Evolutionary conservation across 2,888 invertebrate species (phyloP).

Genomic region (Drosophila robusta): DNA sequence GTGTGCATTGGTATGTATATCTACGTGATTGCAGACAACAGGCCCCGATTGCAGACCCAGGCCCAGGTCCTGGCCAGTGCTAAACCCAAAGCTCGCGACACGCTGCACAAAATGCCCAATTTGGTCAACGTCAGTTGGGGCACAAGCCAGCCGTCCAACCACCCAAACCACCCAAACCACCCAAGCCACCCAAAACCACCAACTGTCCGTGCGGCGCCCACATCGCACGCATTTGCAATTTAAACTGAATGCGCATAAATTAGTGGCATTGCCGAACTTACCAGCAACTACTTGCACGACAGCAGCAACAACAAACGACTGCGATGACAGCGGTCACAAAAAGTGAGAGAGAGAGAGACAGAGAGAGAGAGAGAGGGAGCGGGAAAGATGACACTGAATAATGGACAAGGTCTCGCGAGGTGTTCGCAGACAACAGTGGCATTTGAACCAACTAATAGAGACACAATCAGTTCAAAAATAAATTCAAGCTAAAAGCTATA

Average conservation of each 20-base stretch:
- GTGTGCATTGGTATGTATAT: conserved; percentile 13
- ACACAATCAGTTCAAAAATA: background rate
- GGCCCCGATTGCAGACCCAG: conserved; percentile 22
- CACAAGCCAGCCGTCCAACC: conserved; percentile 1
- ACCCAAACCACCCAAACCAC: conserved; percentile 4
- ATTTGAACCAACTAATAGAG: conserved; percentile 11
- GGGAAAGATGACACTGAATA: background rate
- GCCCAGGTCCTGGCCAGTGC: conserved; percentile 3
- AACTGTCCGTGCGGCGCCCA: conserved; percentile 26
- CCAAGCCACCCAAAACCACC: conserved; percentile 8
- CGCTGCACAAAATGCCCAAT: conserved; percentile 63
- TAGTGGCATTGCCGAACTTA: conserved; percentile 64
- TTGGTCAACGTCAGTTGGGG: conserved; percentile 50
- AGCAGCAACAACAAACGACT: conserved; percentile 17
- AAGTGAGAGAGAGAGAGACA: background rate
- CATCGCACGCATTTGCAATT: conserved; percentile 73
- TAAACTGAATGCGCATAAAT: conserved; percentile 78
- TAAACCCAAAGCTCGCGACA: conserved; percentile 10
- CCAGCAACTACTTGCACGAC: conserved; percentile 22
- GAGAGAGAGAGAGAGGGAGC: no score
- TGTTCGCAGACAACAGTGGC: background rate
- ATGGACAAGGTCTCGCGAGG: background rate
- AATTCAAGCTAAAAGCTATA: no score
- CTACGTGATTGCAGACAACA: conserved; percentile 64
- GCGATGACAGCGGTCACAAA: conserved; percentile 23